Base-by-base conservation (phyloP, 2,888 invertebrate species). In the Serrognathus titanus region DNA sequence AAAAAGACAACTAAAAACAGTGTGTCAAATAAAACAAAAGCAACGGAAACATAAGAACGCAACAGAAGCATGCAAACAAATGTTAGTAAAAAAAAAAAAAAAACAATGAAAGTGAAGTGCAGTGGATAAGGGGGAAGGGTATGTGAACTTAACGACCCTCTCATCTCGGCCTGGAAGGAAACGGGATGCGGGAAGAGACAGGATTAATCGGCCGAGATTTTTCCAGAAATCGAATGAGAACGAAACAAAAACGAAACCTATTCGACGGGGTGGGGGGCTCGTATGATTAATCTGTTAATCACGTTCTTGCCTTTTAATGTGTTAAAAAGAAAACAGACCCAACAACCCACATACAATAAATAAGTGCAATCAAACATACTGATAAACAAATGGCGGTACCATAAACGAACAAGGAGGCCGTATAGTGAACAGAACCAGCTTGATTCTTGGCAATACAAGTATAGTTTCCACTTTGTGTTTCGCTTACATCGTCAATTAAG, bases 381-480 rank as follows among this genome's bases (percentile, higher is more conserved):
- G 16, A 43, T 31, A 31, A 31, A 31, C 24, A 31, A 73, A 69
- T 35, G 62, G 58, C 46, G 73, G 64, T 65, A 76, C 78, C 79
- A 63, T 78, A 74, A 60, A 78, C 76, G 63, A 74, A 68, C 56
- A 79, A 67, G 39, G 71, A 66, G 57, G 77, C 69, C 46, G 75
- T 73, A 65, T 74, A 74, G 55, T 67, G 68, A 43, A 69, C 69
- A 57, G 68, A 66, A 60, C 79, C 79, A 55, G 78, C 79, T 57
- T 62, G 58, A 68, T 79, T 79, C 58, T 64, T 67, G 49, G 73
- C 78, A 41, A 66, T 71, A 66, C 79, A 79, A 40, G 77, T 78
- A 63, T 78, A 79, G 65, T 77, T 76, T 58, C 79, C 79, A 51
- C 70, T 74, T 57, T 77, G 74, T 48, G 66, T 65, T 41, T 74